Evolutionary conservation across 2,113 vertebrate species (phyloP), one percentile per base, ranked within the genome.

Genomic region (Crotalus viridis): DNA sequence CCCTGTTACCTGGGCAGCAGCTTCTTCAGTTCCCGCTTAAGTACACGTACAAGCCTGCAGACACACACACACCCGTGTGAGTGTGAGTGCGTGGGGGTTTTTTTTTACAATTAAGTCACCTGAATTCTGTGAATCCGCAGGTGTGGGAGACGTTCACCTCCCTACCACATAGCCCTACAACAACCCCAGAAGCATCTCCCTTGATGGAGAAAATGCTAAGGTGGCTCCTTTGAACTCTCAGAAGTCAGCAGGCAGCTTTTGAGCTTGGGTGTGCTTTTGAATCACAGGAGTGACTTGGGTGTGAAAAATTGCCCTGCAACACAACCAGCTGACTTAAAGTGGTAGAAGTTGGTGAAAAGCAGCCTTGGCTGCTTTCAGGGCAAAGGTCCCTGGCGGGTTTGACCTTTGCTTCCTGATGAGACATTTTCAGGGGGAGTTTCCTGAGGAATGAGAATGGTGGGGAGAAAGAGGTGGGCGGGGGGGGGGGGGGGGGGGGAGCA

Each of bases 391-490:
- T 0, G 9, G 6, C 0, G 26, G 86, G 69, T 92, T 43, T 90
- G 89, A 52, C 87, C 95, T 28, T 91, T 51, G 28, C 43, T 81
- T 15, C 56, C 89, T 93, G 57, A 90, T 91, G 93, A 64, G 57
- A 24, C 15, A 12, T 64, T 54, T 22, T 15, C 28, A 8, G 0
- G 95, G 94, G 93, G 90, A 4, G 28, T 19, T 22, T 6, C 91
- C n/a, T 51, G 17, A 85, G 0, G 10, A 89, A 92, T 9, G 87
- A 90, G 85, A 28, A 10, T 28, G 59, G 24, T 28, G 64, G 46
- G 21, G 24, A 24, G 4, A 61, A 5, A 43, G 56, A 85, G 13
- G 39, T 10, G n/a, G 39, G 39, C 39, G 2, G 39, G 39, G 89
- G 0, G 19, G 1, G 56, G 56, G 22, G 2, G 39, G 39, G 89